phyloP scores from a whole-genome alignment of 1,140 invertebrate species.

The Dufourea novaeangliae region DNA sequence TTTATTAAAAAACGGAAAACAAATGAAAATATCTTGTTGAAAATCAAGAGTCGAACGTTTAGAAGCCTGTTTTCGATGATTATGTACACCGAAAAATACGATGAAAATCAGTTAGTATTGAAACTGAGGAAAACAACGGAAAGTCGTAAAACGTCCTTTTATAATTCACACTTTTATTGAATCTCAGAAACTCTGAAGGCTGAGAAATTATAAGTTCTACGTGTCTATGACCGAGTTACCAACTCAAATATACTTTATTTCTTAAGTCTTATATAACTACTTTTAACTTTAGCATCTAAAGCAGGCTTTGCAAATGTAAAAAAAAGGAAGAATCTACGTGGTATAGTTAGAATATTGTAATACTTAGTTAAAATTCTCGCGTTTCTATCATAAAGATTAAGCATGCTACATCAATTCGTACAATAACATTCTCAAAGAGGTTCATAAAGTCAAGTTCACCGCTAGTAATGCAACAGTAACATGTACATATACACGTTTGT shows the following conservation, averaged over 20 bases:
- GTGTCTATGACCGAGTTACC: slow-evolving; percentile 4
- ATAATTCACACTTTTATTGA: slow-evolving; percentile 8
- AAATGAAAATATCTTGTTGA: slow-evolving; percentile 64
- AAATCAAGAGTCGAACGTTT: slow-evolving; percentile 50
- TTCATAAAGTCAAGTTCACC: slow-evolving; percentile 16
- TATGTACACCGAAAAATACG: not conserved
- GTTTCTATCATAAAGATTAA: slow-evolving; percentile 29
- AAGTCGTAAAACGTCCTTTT: not conserved
- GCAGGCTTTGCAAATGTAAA: slow-evolving; percentile 43
- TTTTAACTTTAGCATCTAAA: slow-evolving; percentile 33
- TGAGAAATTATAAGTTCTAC: slow-evolving; percentile 13
- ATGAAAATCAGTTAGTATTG: not conserved
- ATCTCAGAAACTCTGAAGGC: slow-evolving; percentile 2
- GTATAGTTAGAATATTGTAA: slow-evolving; percentile 45
- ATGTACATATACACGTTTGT: slow-evolving; percentile 35
- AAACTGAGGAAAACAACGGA: not conserved
- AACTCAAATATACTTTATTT: slow-evolving; percentile 40
- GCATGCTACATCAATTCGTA: slow-evolving; percentile 25
- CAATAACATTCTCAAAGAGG: slow-evolving; percentile 34
- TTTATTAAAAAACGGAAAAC: slow-evolving; percentile 68
- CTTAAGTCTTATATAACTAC: slow-evolving; percentile 37
- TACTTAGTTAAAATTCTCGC: slow-evolving; percentile 35
- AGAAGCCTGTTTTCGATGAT: slow-evolving; percentile 57
- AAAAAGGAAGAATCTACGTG: slow-evolving; percentile 25
- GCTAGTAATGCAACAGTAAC: slow-evolving; percentile 19